Conservation (phyloP, 2,888 invertebrate species). For the Dryadula phaetusa region DNA sequence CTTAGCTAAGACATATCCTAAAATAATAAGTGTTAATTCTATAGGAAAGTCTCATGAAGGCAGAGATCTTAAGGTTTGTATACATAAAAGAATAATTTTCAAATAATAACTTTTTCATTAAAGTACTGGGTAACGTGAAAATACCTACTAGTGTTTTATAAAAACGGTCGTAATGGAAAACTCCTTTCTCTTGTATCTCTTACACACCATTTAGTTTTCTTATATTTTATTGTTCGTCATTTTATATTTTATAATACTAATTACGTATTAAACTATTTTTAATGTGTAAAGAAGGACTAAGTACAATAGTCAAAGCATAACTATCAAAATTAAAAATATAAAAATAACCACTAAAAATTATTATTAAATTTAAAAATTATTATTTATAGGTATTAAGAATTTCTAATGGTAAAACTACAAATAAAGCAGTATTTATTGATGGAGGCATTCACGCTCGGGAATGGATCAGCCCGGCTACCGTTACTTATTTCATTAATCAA, state of each 20-base stretch:
- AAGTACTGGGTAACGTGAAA: too few relatives aligned
- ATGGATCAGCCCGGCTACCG: conserved; percentile 94
- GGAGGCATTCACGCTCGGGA: conserved; percentile 96
- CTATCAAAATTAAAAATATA: neutral
- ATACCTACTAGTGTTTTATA: too few relatives aligned
- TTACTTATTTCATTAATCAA: conserved; percentile 91
- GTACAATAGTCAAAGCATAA: too few relatives aligned
- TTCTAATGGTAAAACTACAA: conserved; percentile 87
- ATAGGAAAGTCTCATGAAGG: conserved; percentile 92
- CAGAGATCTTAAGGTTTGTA: conserved; percentile 87
- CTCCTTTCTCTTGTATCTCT: too few relatives aligned
- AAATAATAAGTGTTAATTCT: conserved; percentile 87
- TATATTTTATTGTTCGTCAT: too few relatives aligned
- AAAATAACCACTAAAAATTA: neutral
- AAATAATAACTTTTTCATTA: too few relatives aligned
- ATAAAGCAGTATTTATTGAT: conserved; percentile 90
- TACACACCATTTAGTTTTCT: too few relatives aligned
- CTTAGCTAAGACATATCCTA: conserved; percentile 90
- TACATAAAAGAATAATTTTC: neutral
- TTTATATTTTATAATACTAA: too few relatives aligned
- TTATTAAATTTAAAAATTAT: neutral
- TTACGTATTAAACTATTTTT: too few relatives aligned
- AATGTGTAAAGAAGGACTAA: too few relatives aligned
- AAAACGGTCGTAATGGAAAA: too few relatives aligned
- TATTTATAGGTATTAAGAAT: conserved; percentile 80